These are phyloP conservation scores for Epinephelus moara DNA, from an alignment of 2,113 vertebrate genomes.

Conservation along the genomic window DNA sequence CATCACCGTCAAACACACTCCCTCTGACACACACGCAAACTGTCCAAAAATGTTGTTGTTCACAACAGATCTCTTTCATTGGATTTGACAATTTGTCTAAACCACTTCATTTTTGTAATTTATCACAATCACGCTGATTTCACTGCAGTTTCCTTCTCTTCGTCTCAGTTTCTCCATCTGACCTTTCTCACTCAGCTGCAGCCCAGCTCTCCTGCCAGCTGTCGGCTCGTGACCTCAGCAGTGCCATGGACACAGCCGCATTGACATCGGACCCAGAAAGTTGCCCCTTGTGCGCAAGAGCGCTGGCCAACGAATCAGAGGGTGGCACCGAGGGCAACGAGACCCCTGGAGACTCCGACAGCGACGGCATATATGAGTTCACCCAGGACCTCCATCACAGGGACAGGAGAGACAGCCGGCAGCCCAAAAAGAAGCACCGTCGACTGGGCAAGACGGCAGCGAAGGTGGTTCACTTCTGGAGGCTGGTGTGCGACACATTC, in stretches of 20 bases:
- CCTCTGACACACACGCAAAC: conserved; percentile 17
- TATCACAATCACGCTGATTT: conserved; percentile 17
- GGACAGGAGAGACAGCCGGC: conserved; percentile 87
- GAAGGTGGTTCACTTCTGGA: conserved; percentile 90
- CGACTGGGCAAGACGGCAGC: conserved; percentile 77
- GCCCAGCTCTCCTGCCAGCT: conserved; percentile 90
- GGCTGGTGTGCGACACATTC: conserved; percentile 93
- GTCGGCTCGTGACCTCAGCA: conserved; percentile 86
- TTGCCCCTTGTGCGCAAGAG: conserved; percentile 93
- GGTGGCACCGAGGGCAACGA: conserved; percentile 86
- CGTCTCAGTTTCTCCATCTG: conserved; percentile 17
- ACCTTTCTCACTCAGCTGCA: conserved; percentile 73
- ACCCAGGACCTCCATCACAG: conserved; percentile 91
- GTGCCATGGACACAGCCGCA: conserved; percentile 80
- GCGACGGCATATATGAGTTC: conserved; percentile 93
- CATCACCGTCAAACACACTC: conserved; percentile 26
- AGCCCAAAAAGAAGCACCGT: conserved; percentile 74
- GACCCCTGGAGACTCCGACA: conserved; percentile 89
- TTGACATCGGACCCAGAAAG: conserved; percentile 88
- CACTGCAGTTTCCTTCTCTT: background rate
- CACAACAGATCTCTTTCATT: conserved; percentile 2
- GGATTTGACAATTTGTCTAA: conserved; percentile 41
- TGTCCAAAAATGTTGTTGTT: conserved; percentile 36
- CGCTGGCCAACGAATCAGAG: conserved; percentile 83
- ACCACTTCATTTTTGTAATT: conserved; percentile 5